Conservation (phyloP, 2,888 invertebrate genomes). For the Leucophenga montana region DNA sequence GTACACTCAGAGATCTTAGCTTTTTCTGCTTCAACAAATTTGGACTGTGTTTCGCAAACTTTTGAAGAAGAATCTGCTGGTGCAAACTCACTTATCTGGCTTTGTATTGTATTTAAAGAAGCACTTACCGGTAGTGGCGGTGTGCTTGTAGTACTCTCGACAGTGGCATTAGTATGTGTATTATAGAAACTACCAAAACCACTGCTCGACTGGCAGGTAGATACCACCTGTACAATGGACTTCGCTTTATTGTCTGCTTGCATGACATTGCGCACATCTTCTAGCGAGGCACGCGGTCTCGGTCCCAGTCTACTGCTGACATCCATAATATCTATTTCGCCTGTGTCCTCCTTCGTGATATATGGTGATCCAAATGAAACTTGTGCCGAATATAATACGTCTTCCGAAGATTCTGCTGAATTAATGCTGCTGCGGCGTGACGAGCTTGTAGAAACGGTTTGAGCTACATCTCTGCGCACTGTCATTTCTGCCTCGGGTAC, state of each 20-base stretch:
- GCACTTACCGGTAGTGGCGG: conserved; percentile 28
- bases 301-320: not conserved
- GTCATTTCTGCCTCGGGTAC: conserved; percentile 35
- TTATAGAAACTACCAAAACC: not conserved
- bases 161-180: not conserved
- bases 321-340: too few relatives aligned
- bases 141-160: conserved; percentile 33
- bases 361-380: conserved; percentile 39
- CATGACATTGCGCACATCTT: not conserved
- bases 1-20: conserved; percentile 62
- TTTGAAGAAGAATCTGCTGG: conserved; percentile 67
- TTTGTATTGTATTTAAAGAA: conserved; percentile 36
- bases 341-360: not conserved
- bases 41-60: conserved; percentile 53
- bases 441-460: conserved; percentile 38
- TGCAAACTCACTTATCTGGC: conserved; percentile 54
- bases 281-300: conserved; percentile 8
- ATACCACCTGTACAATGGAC: not conserved
- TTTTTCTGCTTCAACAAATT: conserved; percentile 18
- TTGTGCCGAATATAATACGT: conserved; percentile 54
- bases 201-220: not conserved
- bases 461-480: conserved; percentile 18
- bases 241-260: not conserved
- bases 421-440: conserved; percentile 32
- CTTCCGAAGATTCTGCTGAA: conserved; percentile 46